A percentile compares a stretch with the other conserved stretches of the same genome.
Conservation (phyloP, 2,113 vertebrate genomes). For the Gnathonemus longibarbis region DNA sequence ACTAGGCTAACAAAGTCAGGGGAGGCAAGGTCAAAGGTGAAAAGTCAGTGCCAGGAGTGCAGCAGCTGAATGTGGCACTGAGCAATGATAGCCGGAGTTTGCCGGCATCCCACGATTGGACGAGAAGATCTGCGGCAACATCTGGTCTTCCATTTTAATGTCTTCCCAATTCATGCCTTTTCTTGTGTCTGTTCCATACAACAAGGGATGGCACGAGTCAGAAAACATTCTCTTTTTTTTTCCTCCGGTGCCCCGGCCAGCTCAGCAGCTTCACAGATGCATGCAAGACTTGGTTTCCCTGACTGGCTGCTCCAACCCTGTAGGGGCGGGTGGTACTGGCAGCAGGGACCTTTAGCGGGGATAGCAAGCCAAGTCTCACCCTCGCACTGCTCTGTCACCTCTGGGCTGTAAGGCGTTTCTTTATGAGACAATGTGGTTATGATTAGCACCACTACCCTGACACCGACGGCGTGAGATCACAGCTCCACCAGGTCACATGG, state of each 20-base stretch:
- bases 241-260: not conserved
- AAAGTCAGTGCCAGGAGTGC: slow-evolving; percentile 27
- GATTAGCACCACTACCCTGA: slow-evolving; percentile 34
- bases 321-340: not conserved
- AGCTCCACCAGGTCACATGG: not conserved
- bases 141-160: slow-evolving; percentile 27
- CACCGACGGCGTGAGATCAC: slow-evolving; percentile 15
- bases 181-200: slow-evolving; percentile 21
- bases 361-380: not conserved
- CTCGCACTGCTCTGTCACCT: not conserved
- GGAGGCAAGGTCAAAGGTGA: slow-evolving; percentile 22
- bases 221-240: not conserved
- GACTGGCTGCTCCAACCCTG: not conserved
- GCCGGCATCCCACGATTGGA: not conserved
- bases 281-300: not conserved
- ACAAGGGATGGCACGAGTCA: slow-evolving; percentile 14
- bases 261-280: not conserved
- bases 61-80: slow-evolving; percentile 26
- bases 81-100: not conserved
- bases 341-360: not conserved
- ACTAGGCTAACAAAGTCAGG: not conserved
- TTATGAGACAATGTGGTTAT: slow-evolving; percentile 32
- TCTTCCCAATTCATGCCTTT: slow-evolving; percentile 3
- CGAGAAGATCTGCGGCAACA: slow-evolving; percentile 26
- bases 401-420: slow-evolving; percentile 8